Evolutionary conservation across 1,140 invertebrate genomes (phyloP).

Genomic region (Aphelenchoides fujianensis): DNA sequence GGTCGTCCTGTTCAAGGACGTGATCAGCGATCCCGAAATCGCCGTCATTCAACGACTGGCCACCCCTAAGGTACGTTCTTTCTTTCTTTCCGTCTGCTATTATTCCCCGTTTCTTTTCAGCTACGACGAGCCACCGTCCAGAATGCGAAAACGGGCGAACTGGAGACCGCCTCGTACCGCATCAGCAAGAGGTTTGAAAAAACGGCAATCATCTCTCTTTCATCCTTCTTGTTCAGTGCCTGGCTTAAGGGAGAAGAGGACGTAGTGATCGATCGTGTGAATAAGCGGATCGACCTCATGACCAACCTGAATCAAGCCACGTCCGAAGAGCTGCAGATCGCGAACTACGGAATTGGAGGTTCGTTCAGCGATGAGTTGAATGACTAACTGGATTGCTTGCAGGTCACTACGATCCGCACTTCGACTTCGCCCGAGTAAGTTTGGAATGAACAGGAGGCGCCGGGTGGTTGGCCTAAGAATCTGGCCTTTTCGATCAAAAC

Average conservation of each 20-base stretch:
- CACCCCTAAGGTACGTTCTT: slow-evolving; percentile 73
- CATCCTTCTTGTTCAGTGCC: slow-evolving; percentile 68
- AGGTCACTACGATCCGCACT: slow-evolving; percentile 99
- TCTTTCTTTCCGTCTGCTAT: slow-evolving; percentile 16
- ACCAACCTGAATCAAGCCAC: slow-evolving; percentile 59
- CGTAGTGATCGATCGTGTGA: slow-evolving; percentile 73
- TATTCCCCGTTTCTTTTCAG: slow-evolving; percentile 65
- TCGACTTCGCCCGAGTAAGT: slow-evolving; percentile 74
- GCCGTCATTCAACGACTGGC: slow-evolving; percentile 80
- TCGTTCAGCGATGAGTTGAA: too few species aligned
- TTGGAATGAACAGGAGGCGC: too few species aligned
- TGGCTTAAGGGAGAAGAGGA: slow-evolving; percentile 86
- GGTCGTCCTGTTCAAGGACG: slow-evolving; percentile 78
- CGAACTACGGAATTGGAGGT: slow-evolving; percentile 70
- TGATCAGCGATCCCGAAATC: slow-evolving; percentile 84
- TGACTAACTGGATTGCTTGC: too few species aligned
- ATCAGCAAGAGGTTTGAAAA: slow-evolving; percentile 86
- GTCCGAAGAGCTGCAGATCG: slow-evolving; percentile 62
- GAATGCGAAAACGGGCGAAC: slow-evolving; percentile 84
- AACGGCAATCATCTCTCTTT: slow-evolving; percentile 4
- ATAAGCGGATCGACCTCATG: slow-evolving; percentile 65
- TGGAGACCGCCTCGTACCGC: slow-evolving; percentile 87
- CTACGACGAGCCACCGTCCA: slow-evolving; percentile 91
- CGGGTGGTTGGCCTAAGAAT: neutral
- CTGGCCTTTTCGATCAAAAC: neutral